Conservation (phyloP, 2,797 vertebrate species). For the Gallinago nigripennis region DNA sequence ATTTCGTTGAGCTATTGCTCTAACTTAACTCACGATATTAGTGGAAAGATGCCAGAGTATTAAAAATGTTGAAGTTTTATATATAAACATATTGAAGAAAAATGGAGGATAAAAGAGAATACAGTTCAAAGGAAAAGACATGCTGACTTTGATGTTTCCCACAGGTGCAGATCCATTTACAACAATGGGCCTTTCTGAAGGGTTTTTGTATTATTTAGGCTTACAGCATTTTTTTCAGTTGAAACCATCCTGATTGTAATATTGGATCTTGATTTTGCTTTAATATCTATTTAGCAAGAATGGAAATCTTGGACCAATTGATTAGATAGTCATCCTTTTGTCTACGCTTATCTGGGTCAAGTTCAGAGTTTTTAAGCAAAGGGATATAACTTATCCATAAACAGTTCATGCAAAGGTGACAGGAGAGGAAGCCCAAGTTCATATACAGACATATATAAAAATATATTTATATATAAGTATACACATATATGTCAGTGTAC, state of each 20-base stretch:
- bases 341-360: not conserved
- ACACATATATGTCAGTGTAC: not conserved
- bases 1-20: not conserved
- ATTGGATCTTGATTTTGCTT: not conserved
- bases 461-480: not conserved
- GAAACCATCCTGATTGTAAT: not conserved
- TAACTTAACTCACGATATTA: slow-evolving; percentile 7
- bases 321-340: not conserved
- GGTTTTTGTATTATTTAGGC: slow-evolving; percentile 4
- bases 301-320: not conserved
- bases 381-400: not conserved
- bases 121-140: slow-evolving; percentile 54
- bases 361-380: not conserved
- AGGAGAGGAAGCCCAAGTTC: not conserved
- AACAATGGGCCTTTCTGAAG: not conserved
- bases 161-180: slow-evolving; percentile 52
- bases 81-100: slow-evolving; percentile 15
- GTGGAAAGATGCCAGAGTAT: not conserved
- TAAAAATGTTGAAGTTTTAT: slow-evolving; percentile 20
- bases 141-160: slow-evolving; percentile 57
- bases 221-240: not conserved
- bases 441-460: not conserved
- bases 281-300: not conserved
- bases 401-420: not conserved
- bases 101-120: slow-evolving; percentile 57